Evolutionary conservation across 2,888 invertebrate genomes (phyloP).

Genomic region (Troilus luridus): DNA sequence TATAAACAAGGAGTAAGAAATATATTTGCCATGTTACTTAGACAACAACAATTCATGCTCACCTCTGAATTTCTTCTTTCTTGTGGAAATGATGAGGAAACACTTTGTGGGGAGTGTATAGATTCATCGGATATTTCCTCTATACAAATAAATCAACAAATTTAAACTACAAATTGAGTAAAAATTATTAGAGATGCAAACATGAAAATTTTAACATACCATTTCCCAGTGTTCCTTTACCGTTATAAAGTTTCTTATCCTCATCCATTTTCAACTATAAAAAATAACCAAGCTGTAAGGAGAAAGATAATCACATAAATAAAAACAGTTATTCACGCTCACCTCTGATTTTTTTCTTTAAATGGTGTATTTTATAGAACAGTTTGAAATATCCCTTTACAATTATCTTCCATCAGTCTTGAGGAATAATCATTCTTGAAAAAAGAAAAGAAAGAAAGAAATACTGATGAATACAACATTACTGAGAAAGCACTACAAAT

Average conservation of each 20-base stretch:
- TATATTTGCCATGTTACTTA: too few relatives aligned
- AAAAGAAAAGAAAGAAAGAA: background rate
- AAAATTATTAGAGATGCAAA: background rate
- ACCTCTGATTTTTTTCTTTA: background rate
- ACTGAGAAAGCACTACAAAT: background rate
- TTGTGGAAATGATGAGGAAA: background rate
- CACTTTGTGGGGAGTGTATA: background rate
- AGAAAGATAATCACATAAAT: background rate
- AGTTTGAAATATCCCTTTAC: background rate
- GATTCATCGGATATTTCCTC: background rate
- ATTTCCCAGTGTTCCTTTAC: background rate
- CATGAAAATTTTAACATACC: conserved; percentile 33
- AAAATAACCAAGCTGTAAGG: background rate
- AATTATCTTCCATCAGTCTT: conserved; percentile 14
- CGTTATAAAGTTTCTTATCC: background rate
- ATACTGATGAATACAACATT: background rate
- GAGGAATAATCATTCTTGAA: conserved; percentile 34
- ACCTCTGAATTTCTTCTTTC: too few relatives aligned
- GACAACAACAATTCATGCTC: too few relatives aligned
- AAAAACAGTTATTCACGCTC: background rate
- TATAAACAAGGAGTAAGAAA: too few relatives aligned
- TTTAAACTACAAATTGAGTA: background rate
- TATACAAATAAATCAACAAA: background rate
- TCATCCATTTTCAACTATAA: background rate
- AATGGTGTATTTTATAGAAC: background rate